phyloP scores from a whole-genome alignment of 2,888 invertebrate genomes.

The Aleiodes testaceus region DNA sequence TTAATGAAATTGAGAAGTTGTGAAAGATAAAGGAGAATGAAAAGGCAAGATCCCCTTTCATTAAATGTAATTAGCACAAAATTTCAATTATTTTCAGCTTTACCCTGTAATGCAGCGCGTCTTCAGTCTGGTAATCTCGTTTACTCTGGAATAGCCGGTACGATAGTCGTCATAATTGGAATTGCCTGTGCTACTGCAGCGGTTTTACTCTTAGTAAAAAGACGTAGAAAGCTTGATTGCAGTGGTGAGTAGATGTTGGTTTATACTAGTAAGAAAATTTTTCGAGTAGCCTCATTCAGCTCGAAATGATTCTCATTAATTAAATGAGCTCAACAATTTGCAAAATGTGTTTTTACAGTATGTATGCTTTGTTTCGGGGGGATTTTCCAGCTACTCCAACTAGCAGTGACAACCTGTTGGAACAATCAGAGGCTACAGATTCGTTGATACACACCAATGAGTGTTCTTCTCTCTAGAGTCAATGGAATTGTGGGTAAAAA shows the following conservation, averaged over 20 bases:
- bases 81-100: constrained; percentile 37
- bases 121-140: constrained; percentile 30
- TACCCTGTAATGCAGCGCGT: constrained; percentile 26
- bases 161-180: constrained; percentile 32
- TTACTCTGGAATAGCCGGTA: constrained; percentile 23
- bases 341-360: neutral
- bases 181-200: constrained; percentile 16
- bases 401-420: constrained; percentile 40
- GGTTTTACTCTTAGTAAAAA: constrained; percentile 31
- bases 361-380: neutral
- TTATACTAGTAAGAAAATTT: neutral
- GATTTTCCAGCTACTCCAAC: constrained; percentile 27
- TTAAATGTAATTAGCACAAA: neutral
- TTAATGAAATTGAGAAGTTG: no score
- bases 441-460: constrained; percentile 43
- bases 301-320: constrained; percentile 18
- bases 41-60: neutral
- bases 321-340: constrained; percentile 3
- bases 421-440: constrained; percentile 42
- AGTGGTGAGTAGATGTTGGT: constrained; percentile 28
- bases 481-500: neutral
- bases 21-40: neutral
- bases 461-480: constrained; percentile 35
- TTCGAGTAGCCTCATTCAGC: neutral
- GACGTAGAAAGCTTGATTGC: constrained; percentile 27